Conservation (phyloP, 2,797 vertebrate genomes). For the Ispidina picta region DNA sequence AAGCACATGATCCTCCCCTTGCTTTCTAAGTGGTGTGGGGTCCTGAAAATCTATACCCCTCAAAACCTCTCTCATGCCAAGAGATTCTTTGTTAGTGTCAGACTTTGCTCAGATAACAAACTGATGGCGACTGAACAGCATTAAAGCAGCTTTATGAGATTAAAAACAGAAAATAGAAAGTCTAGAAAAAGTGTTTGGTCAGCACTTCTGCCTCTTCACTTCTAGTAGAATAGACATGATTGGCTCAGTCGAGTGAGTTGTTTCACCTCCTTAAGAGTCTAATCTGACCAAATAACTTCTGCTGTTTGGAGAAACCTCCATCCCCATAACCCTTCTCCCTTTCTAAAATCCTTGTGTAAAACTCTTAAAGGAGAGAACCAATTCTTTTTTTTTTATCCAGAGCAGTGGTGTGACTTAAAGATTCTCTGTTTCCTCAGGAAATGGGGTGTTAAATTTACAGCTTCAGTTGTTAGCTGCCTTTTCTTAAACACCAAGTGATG, state of each 20-base stretch:
- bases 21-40: background rate
- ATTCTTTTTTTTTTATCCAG: background rate
- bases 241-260: background rate
- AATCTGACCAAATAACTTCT: background rate
- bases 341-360: background rate
- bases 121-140: background rate
- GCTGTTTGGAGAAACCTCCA: background rate
- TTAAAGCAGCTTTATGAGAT: constrained; percentile 28
- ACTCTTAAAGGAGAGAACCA: background rate
- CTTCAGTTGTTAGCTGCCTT: background rate
- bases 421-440: background rate
- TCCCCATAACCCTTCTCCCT: background rate
- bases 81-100: constrained; percentile 14
- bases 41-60: constrained; percentile 26
- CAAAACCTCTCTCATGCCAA: background rate
- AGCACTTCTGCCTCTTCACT: background rate
- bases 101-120: background rate
- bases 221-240: background rate
- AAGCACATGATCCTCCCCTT: background rate
- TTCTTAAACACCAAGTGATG: background rate
- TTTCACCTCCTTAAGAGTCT: background rate
- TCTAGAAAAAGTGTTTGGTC: background rate
- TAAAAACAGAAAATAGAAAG: background rate
- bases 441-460: background rate
- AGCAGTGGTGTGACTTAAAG: background rate